Percentiles rank a stretch among this genome's conserved stretches.
Conservation (phyloP, 2,888 invertebrate species). For the Digitonthophagus gazella region DNA sequence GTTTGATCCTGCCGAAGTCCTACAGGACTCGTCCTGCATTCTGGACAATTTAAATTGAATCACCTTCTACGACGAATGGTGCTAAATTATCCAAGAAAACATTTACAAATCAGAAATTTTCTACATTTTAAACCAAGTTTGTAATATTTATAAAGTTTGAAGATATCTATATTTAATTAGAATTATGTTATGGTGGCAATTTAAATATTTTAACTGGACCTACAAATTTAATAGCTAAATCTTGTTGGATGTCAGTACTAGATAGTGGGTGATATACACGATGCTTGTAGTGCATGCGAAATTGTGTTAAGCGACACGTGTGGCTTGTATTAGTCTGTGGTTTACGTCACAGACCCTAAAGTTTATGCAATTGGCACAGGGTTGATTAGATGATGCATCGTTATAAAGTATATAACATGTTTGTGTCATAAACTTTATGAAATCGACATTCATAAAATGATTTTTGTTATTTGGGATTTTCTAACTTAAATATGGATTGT, state of each 20-base stretch:
- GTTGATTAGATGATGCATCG: background rate
- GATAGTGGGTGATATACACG: background rate
- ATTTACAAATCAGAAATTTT: no score
- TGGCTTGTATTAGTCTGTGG: background rate
- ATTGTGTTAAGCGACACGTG: background rate
- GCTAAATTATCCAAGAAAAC: background rate
- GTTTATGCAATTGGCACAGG: background rate
- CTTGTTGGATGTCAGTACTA: background rate
- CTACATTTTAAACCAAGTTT: no score
- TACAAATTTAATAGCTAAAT: background rate
- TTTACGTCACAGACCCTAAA: background rate
- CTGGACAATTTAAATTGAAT: background rate
- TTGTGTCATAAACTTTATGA: no score
- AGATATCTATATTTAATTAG: background rate
- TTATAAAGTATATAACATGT: background rate
- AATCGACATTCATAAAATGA: no score
- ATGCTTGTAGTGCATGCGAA: background rate
- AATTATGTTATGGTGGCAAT: no score
- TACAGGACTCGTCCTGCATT: background rate
- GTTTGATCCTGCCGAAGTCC: background rate
- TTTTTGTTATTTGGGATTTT: no score
- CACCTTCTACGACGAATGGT: background rate
- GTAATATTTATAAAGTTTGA: background rate
- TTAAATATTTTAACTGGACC: background rate
- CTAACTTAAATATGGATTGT: no score